These are phyloP conservation scores for Gallinago media DNA, from an alignment of 2,113 vertebrate genomes.

Conservation along the genomic window DNA sequence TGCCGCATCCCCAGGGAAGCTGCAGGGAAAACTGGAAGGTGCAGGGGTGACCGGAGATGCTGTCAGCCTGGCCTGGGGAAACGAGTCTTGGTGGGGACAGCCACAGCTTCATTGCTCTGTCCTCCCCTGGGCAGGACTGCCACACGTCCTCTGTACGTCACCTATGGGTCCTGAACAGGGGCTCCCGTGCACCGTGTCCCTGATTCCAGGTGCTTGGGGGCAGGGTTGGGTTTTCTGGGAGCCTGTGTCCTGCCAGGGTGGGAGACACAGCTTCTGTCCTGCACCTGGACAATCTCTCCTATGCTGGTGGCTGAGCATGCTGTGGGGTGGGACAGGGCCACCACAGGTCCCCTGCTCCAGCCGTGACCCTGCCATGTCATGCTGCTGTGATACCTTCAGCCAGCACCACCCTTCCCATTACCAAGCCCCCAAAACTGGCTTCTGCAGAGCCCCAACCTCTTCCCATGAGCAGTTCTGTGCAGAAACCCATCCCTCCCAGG, in stretches of 20 bases:
- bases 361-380: fast-evolving
- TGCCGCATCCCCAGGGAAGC: fast-evolving
- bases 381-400: background rate
- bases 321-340: background rate
- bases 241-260: background rate
- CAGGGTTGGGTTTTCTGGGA: background rate
- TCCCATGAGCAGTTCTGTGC: background rate
- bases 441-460: background rate
- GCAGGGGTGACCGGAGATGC: background rate
- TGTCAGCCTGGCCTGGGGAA: background rate
- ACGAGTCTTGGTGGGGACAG: background rate
- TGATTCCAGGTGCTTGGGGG: background rate
- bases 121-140: background rate
- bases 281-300: background rate
- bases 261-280: background rate
- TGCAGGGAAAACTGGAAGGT: background rate
- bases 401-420: background rate
- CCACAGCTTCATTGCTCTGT: background rate
- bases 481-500: background rate
- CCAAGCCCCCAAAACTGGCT: background rate
- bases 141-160: background rate
- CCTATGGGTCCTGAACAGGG: background rate
- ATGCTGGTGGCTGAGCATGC: background rate
- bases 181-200: background rate
- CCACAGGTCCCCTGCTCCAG: fast-evolving